Evolutionary conservation across 2,113 vertebrate species (phyloP).

Genomic region (Sakesphorus luctuosus): DNA sequence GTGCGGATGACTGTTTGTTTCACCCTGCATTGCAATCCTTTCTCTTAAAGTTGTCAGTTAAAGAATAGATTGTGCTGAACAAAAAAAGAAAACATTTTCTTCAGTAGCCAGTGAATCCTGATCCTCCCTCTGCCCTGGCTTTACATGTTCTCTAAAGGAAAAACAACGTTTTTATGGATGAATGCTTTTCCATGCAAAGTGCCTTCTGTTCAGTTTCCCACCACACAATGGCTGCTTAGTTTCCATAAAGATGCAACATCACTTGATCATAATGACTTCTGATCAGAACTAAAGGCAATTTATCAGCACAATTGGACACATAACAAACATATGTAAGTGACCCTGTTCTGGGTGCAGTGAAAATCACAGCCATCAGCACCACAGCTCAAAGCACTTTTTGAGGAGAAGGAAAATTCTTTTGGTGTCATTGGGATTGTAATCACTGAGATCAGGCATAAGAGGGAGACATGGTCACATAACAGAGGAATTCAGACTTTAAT

Average conservation of each 20-base stretch:
- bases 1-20: neutral
- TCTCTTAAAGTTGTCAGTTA: slow-evolving; percentile 26
- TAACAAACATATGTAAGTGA: neutral
- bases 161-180: slow-evolving; percentile 8
- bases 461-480: slow-evolving; percentile 37
- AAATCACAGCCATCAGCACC: neutral
- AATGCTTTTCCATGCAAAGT: neutral
- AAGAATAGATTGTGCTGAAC: neutral
- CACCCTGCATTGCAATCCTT: neutral
- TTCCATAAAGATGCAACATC: neutral
- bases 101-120: neutral
- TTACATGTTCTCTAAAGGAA: neutral
- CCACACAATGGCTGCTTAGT: neutral
- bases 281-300: neutral
- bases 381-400: neutral
- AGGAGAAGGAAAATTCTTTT: neutral
- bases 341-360: neutral
- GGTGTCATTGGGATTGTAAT: neutral
- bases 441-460: slow-evolving; percentile 54
- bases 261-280: neutral
- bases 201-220: neutral
- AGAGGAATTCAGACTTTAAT: neutral
- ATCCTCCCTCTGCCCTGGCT: neutral
- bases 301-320: neutral
- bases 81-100: slow-evolving; percentile 41